These are phyloP conservation scores for Brachypodius melanocephalos DNA, from an alignment of 2,113 vertebrate genomes.

Conservation along the genomic window DNA sequence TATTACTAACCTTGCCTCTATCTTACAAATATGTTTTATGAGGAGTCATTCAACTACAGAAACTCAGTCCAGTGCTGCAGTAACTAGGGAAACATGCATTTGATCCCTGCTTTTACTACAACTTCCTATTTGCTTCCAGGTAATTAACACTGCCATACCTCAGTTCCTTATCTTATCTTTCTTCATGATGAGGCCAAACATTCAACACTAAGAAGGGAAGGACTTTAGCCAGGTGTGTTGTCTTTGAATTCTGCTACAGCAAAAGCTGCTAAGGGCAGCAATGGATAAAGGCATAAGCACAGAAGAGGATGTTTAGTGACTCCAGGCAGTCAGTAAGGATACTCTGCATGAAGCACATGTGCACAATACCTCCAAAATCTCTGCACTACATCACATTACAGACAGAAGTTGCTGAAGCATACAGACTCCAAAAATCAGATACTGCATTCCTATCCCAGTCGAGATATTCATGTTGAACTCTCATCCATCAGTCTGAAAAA, in stretches of 20 bases:
- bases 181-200: not conserved
- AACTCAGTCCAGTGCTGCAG: not conserved
- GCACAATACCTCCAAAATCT: not conserved
- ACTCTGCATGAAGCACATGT: not conserved
- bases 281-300: fast-evolving
- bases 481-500: not conserved
- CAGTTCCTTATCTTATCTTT: not conserved
- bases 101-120: not conserved
- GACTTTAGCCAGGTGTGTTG: not conserved
- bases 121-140: not conserved
- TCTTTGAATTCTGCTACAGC: not conserved
- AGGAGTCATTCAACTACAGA: not conserved
- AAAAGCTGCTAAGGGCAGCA: not conserved
- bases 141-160: not conserved
- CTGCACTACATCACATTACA: not conserved
- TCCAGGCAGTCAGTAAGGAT: not conserved
- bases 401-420: not conserved
- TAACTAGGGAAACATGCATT: not conserved
- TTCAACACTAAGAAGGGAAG: not conserved
- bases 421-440: not conserved
- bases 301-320: not conserved
- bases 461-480: not conserved
- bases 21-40: not conserved
- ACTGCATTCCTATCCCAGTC: not conserved
- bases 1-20: not conserved